Percentiles rank a stretch among this genome's conserved stretches.
phyloP scores from a whole-genome alignment of 2,888 invertebrate species.

The Limnephilus rhombicus region DNA sequence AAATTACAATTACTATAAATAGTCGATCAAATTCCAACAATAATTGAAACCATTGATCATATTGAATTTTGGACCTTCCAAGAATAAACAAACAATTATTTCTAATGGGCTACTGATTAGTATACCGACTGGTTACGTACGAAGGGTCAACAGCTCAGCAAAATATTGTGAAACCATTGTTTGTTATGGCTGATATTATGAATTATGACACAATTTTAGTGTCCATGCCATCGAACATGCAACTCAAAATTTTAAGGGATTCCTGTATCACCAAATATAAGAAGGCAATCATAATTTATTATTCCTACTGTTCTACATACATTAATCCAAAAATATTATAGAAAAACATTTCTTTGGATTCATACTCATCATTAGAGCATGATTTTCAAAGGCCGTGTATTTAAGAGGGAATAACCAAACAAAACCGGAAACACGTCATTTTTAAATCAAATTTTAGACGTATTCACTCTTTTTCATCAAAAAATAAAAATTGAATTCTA shows the following conservation, averaged over 20 bases:
- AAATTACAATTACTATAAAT: neutral
- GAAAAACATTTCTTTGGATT: neutral
- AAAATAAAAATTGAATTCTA: too few species aligned
- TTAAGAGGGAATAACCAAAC: too few species aligned
- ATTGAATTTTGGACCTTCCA: conserved; percentile 6
- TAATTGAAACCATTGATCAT: neutral
- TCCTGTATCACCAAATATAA: neutral
- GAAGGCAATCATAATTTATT: neutral
- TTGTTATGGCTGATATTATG: neutral
- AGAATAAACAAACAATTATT: conserved; percentile 33
- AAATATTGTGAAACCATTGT: neutral
- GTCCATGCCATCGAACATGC: neutral
- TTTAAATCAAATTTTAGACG: too few species aligned
- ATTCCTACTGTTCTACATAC: neutral
- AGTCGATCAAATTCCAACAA: conserved; percentile 32
- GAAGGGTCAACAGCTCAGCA: neutral
- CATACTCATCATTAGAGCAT: neutral
- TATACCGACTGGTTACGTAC: neutral
- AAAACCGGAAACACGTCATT: too few species aligned
- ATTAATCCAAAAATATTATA: neutral
- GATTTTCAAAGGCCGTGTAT: too few species aligned
- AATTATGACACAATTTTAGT: neutral
- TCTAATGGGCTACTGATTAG: neutral
- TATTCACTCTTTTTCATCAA: too few species aligned
- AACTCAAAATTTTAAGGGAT: neutral